Evolutionary conservation across 2,797 vertebrate genomes (phyloP), one percentile per base, ranked within the genome.

Genomic region (Botia kubotai): DNA sequence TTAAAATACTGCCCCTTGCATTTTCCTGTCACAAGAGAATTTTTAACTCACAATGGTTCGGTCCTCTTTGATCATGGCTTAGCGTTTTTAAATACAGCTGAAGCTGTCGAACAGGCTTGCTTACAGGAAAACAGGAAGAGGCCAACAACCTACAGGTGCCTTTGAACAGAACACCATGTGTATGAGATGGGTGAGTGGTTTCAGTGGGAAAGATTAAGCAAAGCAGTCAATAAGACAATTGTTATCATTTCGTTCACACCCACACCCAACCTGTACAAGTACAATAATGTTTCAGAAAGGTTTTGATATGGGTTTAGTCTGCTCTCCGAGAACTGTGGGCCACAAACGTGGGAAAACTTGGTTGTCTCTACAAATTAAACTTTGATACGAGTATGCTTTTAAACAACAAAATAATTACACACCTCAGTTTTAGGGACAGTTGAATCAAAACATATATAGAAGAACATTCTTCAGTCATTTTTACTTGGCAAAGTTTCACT

Each of bases 81-180:
- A 50, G 19, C 11, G 39, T n/a, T 1, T 53, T 63, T 63, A 72
- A 65, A 79, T 13, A 3, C 74, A 85, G 65, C 69, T 75, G 62
- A 78, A 62, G 55, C 72, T 12, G 3, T 77, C 4, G 4, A 55
- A 57, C 26, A 60, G 21, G 52, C n/a, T 36, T 12, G 39, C 55
- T 67, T 48, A 55, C 55, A 55, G 58, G 48, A 83, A 80, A 80
- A 80, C 82, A 80, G 82, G 72, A 83, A 80, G 82, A 68, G 72
- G 75, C 69, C 77, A 55, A 57, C 55, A 46, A 78, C 23, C 60
- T 46, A 46, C 81, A 77, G 33, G 55, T 75, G 79, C 53, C 62
- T 68, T 46, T 67, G 50, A 74, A 53, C 65, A 62, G 10, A 69
- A 69, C 50, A 57, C n/a, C 55, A 48, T n/a, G 57, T 53, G 29